Evolutionary conservation across 1,140 invertebrate species (phyloP).

Genomic region (Rhagoletis zephyria): DNA sequence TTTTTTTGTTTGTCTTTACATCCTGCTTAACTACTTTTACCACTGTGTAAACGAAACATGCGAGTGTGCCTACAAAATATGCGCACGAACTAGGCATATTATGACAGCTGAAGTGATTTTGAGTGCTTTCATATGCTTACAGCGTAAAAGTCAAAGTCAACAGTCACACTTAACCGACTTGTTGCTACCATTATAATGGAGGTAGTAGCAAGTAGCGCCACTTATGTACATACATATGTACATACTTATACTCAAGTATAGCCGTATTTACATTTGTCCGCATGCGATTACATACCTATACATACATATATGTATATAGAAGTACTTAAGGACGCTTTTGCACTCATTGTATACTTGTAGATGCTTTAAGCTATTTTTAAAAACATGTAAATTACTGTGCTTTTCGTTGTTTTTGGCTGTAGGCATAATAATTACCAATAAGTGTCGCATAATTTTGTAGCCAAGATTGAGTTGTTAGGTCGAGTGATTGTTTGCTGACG

Average conservation of each 20-base stretch:
- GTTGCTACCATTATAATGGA: slow-evolving; percentile 8
- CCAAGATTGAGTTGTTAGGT: neutral
- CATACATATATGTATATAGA: neutral
- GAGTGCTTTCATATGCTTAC: slow-evolving; percentile 24
- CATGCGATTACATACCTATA: neutral
- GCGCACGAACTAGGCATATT: slow-evolving; percentile 37
- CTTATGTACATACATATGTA: neutral
- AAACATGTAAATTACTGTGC: slow-evolving; percentile 6
- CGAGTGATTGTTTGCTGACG: neutral
- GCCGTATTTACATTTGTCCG: neutral
- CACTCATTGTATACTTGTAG: slow-evolving; percentile 21
- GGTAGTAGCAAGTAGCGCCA: neutral
- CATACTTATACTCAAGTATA: neutral
- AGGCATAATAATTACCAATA: slow-evolving; percentile 22
- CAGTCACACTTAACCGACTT: slow-evolving; percentile 41
- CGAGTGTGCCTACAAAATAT: neutral
- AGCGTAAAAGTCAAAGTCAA: slow-evolving; percentile 49
- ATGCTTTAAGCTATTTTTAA: slow-evolving; percentile 31
- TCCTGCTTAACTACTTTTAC: neutral
- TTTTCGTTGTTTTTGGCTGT: slow-evolving; percentile 11
- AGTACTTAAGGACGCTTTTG: neutral
- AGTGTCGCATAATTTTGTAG: slow-evolving; percentile 31
- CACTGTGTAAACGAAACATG: slow-evolving; percentile 20
- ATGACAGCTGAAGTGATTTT: slow-evolving; percentile 50
- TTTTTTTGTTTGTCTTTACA: neutral